Conservation (phyloP, 2,888 invertebrate species). For the Lycocerus yunnanus region DNA sequence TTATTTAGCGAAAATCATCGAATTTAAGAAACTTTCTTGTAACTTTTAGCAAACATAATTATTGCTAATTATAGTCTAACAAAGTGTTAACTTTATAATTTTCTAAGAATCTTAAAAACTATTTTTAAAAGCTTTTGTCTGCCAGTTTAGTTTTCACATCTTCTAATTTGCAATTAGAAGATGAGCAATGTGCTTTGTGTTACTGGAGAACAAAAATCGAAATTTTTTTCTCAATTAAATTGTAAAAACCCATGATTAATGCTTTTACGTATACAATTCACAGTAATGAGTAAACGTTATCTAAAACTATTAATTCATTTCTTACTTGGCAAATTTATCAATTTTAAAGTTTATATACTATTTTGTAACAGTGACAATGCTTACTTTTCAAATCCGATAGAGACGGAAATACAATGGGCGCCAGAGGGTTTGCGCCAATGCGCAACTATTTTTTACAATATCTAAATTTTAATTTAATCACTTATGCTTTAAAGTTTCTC, state of each 20-base stretch:
- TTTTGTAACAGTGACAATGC: neutral
- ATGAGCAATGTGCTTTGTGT: neutral
- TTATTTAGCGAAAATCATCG: no score
- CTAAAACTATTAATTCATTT: neutral
- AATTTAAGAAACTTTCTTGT: neutral
- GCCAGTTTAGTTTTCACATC: no score
- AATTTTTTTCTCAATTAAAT: no score
- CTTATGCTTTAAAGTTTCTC: neutral
- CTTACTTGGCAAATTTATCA: no score
- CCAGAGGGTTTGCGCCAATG: neutral
- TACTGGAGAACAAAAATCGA: neutral
- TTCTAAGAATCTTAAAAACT: neutral
- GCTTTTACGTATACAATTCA: neutral
- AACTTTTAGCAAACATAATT: neutral
- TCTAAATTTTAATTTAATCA: neutral
- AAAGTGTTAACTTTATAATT: neutral
- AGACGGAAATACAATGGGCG: neutral
- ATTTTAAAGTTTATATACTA: neutral
- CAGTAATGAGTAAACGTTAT: neutral
- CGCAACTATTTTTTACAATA: neutral
- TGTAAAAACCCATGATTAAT: neutral
- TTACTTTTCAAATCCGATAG: neutral
- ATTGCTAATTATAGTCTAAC: neutral
- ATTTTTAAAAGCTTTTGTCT: no score
- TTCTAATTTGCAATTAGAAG: neutral